These are phyloP conservation scores for Alcis repandata DNA, from an alignment of 2,888 invertebrate genomes.

Conservation along the genomic window DNA sequence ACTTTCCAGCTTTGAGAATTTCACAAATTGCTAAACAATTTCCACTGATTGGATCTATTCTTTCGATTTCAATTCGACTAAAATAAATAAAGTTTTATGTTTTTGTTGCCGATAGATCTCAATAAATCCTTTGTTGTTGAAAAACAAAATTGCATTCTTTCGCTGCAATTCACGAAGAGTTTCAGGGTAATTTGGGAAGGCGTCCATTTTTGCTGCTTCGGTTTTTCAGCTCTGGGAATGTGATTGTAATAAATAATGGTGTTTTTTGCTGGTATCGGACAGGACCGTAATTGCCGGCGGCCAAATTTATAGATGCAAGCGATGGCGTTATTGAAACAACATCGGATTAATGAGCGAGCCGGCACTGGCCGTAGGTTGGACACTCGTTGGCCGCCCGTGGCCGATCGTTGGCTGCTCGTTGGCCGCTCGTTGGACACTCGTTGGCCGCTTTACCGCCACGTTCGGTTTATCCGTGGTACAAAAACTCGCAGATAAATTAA, in stretches of 20 bases:
- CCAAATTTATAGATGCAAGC: slow-evolving; percentile 54
- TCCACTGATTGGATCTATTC: not conserved
- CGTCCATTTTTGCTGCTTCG: slow-evolving; percentile 43
- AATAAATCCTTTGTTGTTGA: slow-evolving; percentile 21
- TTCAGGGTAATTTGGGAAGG: slow-evolving; percentile 34
- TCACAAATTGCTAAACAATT: not conserved
- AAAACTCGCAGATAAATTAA: slow-evolving; percentile 28
- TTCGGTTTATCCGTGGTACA: slow-evolving; percentile 25
- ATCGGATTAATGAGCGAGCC: slow-evolving; percentile 52
- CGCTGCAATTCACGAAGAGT: slow-evolving; percentile 35
- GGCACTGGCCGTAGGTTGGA: not conserved
- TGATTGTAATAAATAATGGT: slow-evolving; percentile 50
- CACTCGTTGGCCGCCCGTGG: not conserved
- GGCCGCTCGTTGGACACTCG: not conserved
- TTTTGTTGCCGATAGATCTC: slow-evolving; percentile 10
- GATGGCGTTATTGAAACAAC: slow-evolving; percentile 54
- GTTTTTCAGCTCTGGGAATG: slow-evolving; percentile 45
- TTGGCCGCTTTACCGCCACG: not conserved
- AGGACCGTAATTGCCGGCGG: slow-evolving; percentile 50
- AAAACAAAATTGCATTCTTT: slow-evolving; percentile 41
- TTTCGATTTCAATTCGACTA: not conserved
- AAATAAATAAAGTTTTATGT: not conserved
- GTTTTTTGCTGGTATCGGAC: slow-evolving; percentile 51
- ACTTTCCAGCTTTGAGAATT: not conserved
- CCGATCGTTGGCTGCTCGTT: not conserved